Conservation (phyloP, 1,140 invertebrate species). For the Atta texana region DNA sequence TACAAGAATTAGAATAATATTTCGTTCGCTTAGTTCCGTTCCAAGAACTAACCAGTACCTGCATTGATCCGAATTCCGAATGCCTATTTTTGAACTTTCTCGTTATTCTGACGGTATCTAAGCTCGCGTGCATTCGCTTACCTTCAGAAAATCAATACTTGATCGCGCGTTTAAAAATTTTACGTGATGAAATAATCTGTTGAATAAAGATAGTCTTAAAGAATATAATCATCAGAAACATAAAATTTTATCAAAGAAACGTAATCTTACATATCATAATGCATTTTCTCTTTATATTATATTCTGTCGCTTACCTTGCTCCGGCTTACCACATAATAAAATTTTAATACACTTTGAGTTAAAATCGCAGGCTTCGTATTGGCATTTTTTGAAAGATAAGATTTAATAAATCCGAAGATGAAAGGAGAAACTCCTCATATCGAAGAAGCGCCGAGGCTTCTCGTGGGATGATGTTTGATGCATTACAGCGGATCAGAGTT, state of each 20-base stretch:
- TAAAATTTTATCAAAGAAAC: not conserved
- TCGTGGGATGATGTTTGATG: constrained; percentile 70
- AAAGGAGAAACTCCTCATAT: constrained; percentile 50
- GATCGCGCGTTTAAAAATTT: constrained; percentile 64
- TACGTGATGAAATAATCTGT: constrained; percentile 19
- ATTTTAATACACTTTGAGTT: constrained; percentile 23
- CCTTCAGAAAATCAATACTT: constrained; percentile 67
- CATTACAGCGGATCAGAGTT: constrained; percentile 72
- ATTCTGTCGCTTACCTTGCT: not conserved
- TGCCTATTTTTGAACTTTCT: constrained; percentile 73
- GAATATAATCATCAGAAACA: not conserved
- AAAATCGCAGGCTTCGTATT: constrained; percentile 38
- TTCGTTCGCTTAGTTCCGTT: constrained; percentile 54
- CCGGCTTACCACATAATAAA: constrained; percentile 8
- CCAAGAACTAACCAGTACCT: constrained; percentile 57
- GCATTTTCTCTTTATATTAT: not conserved
- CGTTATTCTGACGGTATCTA: constrained; percentile 69
- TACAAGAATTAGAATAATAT: constrained; percentile 23
- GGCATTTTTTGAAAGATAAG: constrained; percentile 58
- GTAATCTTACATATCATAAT: not conserved
- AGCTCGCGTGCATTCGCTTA: constrained; percentile 64
- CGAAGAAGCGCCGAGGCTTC: constrained; percentile 26
- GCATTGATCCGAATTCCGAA: constrained; percentile 67
- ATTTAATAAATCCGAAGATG: constrained; percentile 74
- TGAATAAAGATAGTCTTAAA: not conserved